These are phyloP conservation scores for Acromyrmex echinatior DNA, from an alignment of 1,140 invertebrate genomes.

Conservation along the genomic window DNA sequence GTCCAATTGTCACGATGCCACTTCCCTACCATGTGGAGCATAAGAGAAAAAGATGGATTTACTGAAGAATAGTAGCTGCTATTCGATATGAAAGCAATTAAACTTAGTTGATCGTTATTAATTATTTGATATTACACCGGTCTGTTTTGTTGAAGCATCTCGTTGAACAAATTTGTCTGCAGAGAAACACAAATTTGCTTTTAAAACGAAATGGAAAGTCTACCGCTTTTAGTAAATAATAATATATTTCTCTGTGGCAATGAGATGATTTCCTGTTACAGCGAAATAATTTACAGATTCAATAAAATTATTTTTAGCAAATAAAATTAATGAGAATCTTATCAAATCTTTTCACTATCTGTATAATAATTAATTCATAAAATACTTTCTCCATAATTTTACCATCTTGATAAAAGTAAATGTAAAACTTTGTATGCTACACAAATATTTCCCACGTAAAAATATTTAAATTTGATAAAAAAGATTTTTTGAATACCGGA, in stretches of 20 bases:
- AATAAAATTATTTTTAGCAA: conserved; percentile 22
- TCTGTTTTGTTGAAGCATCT: conserved; percentile 5
- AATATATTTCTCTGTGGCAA: neutral
- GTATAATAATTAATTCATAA: conserved; percentile 17
- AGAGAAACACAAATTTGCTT: neutral
- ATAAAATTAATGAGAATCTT: neutral
- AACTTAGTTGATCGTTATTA: neutral
- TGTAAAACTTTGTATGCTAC: neutral
- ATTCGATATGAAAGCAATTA: conserved; percentile 6
- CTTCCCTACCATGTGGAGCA: neutral
- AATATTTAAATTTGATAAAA: conserved; percentile 10
- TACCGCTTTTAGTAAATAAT: neutral
- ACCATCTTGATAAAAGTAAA: neutral
- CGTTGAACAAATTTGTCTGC: neutral
- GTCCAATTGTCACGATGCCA: neutral
- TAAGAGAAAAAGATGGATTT: neutral
- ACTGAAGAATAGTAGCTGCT: neutral
- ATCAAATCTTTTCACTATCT: neutral
- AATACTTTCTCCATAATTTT: neutral
- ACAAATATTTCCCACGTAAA: neutral
- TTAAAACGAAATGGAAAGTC: neutral
- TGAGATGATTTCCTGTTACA: neutral
- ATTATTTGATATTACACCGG: neutral
- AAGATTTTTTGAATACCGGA: no score
- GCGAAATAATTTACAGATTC: conserved; percentile 18